A percentile compares a stretch with the other conserved stretches of the same genome.
These are phyloP conservation scores for Boleophthalmus pectinirostris DNA, from an alignment of 2,113 vertebrate genomes.

Conservation along the genomic window DNA sequence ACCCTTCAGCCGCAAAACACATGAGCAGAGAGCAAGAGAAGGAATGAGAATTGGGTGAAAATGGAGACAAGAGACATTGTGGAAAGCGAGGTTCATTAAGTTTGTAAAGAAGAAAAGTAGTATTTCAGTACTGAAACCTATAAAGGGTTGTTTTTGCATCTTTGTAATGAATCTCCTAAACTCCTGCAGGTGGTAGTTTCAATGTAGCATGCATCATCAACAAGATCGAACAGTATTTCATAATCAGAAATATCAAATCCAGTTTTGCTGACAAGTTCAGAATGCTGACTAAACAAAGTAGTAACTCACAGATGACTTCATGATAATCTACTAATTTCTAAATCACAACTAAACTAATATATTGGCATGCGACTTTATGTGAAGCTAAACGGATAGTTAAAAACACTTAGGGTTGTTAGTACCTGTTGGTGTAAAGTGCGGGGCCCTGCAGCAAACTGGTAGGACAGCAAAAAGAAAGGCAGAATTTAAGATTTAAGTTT, in stretches of 20 bases:
- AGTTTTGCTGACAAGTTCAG: neutral
- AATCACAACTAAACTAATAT: conserved; percentile 1
- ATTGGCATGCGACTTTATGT: conserved; percentile 38
- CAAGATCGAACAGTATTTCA: neutral
- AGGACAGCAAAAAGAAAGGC: conserved; percentile 76
- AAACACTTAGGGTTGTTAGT: conserved; percentile 73
- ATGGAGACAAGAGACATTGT: conserved; percentile 55
- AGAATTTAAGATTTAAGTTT: conserved; percentile 65
- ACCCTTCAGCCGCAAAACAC: conserved; percentile 89
- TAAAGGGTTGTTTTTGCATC: conserved; percentile 43
- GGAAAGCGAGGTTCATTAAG: conserved; percentile 45
- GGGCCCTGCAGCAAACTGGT: conserved; percentile 90
- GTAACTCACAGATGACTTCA: neutral
- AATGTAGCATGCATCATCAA: neutral
- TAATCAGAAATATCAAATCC: neutral
- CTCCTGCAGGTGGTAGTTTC: conserved; percentile 4
- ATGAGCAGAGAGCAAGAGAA: conserved; percentile 76
- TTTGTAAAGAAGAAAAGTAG: conserved; percentile 29
- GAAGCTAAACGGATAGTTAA: conserved; percentile 17
- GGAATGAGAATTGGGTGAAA: conserved; percentile 68
- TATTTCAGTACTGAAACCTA: conserved; percentile 36
- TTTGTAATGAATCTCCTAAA: conserved; percentile 11
- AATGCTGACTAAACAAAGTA: neutral
- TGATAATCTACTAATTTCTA: neutral
- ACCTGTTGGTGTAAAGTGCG: conserved; percentile 94